Evolutionary conservation across 2,797 vertebrate genomes (phyloP).

Genomic region (Coregonus sp.): DNA sequence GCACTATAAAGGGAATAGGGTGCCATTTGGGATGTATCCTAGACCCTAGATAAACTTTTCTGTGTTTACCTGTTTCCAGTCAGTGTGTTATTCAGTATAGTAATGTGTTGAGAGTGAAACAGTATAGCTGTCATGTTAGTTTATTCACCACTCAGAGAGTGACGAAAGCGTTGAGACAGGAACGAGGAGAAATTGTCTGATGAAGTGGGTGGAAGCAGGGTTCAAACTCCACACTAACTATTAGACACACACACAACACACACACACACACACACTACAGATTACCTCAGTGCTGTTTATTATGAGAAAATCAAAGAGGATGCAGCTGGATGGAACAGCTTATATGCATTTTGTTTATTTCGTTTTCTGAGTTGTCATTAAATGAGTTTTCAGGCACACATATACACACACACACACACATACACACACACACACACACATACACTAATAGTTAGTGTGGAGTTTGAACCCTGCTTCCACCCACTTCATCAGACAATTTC

Average conservation of each 20-base stretch:
- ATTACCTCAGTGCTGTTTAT: background rate
- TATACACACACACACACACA: conserved; percentile 1
- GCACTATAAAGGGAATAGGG: too few relatives aligned
- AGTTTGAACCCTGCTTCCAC: background rate
- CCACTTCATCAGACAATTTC: background rate
- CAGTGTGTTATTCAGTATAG: background rate
- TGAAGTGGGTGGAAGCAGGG: background rate
- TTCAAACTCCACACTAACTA: background rate
- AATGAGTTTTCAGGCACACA: conserved; percentile 8
- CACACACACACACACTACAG: too few relatives aligned
- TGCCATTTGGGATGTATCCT: too few relatives aligned
- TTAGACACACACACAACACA: background rate
- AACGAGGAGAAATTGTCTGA: background rate
- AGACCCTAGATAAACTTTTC: conserved; percentile 38
- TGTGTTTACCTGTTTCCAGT: conserved; percentile 16
- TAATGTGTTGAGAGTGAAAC: background rate
- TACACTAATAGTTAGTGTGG: background rate
- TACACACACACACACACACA: background rate
- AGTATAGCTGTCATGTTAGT: background rate
- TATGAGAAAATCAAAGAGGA: background rate
- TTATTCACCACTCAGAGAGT: background rate
- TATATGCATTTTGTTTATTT: background rate
- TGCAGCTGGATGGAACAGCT: background rate
- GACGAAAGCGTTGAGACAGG: background rate
- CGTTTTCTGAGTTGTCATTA: background rate